phyloP scores from a whole-genome alignment of 2,797 vertebrate genomes.

The Acipenser transmontanus region DNA sequence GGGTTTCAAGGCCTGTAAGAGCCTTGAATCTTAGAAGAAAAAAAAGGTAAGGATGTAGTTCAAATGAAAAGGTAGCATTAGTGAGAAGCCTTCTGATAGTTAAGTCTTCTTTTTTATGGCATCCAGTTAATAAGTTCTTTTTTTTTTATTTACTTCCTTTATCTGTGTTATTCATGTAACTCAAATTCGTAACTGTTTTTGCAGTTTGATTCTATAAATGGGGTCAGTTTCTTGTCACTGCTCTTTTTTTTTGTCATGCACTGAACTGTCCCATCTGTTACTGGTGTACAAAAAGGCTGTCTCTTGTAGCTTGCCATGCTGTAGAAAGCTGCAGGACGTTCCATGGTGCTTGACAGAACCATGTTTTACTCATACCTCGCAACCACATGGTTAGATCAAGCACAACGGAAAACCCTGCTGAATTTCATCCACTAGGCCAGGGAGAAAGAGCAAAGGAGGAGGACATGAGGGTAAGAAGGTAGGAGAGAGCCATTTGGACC shows the following conservation, averaged over 20 bases:
- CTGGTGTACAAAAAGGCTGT: constrained; percentile 34
- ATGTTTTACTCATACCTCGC: constrained; percentile 97
- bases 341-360: constrained; percentile 99
- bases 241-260: too few species aligned
- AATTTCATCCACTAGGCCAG: constrained; percentile 89
- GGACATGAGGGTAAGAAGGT: constrained; percentile 1
- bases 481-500: constrained; percentile 22
- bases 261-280: neutral
- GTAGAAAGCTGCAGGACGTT: constrained; percentile 95
- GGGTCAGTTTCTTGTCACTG: too few species aligned
- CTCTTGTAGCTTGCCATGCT: constrained; percentile 85
- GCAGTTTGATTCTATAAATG: too few species aligned
- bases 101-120: neutral
- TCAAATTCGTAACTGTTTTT: too few species aligned
- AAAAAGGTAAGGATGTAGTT: neutral
- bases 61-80: constrained; percentile 5
- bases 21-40: neutral
- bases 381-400: constrained; percentile 99
- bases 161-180: too few species aligned
- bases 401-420: constrained; percentile 99
- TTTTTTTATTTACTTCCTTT: too few species aligned
- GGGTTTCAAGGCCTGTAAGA: constrained; percentile 8
- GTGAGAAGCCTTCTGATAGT: constrained; percentile 5
- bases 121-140: too few species aligned
- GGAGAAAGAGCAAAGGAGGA: constrained; percentile 41